Evolutionary conservation across 2,797 vertebrate species (phyloP).

Genomic region (Megaceryle alcyon): DNA sequence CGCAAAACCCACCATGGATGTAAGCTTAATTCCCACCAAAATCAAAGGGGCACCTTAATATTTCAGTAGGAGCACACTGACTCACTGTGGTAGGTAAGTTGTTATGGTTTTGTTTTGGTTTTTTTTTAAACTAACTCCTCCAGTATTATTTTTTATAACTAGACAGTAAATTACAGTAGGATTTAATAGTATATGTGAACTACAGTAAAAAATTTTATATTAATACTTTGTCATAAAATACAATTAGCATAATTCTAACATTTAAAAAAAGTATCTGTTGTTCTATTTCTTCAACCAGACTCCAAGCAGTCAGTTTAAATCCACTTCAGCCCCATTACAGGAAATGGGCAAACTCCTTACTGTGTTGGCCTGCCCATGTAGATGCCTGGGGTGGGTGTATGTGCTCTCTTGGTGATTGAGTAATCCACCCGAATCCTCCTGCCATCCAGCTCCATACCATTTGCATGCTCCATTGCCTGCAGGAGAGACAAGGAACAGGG

Average conservation of each 20-base stretch:
- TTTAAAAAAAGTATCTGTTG: background rate
- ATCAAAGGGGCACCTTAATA: background rate
- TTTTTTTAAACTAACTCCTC: background rate
- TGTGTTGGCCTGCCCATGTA: constrained; percentile 94
- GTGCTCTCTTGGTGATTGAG: constrained; percentile 93
- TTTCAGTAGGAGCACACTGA: background rate
- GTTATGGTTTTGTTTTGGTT: background rate
- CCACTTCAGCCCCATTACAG: background rate
- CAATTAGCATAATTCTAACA: background rate
- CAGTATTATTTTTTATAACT: background rate
- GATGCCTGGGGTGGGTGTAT: constrained; percentile 94
- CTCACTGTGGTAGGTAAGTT: background rate
- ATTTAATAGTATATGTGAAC: background rate
- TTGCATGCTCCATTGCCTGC: constrained; percentile 92
- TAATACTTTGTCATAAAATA: background rate
- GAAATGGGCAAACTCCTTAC: constrained; percentile 77
- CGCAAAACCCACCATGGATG: background rate
- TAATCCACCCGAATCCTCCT: constrained; percentile 92
- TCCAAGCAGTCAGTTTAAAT: background rate
- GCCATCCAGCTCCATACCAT: constrained; percentile 95
- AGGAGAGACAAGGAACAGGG: background rate
- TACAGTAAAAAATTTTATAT: background rate
- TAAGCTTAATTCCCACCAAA: background rate
- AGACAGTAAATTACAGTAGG: background rate
- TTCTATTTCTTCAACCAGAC: background rate